These are phyloP conservation scores for Sebastes minor DNA, from an alignment of 2,797 vertebrate genomes.

Conservation along the genomic window DNA sequence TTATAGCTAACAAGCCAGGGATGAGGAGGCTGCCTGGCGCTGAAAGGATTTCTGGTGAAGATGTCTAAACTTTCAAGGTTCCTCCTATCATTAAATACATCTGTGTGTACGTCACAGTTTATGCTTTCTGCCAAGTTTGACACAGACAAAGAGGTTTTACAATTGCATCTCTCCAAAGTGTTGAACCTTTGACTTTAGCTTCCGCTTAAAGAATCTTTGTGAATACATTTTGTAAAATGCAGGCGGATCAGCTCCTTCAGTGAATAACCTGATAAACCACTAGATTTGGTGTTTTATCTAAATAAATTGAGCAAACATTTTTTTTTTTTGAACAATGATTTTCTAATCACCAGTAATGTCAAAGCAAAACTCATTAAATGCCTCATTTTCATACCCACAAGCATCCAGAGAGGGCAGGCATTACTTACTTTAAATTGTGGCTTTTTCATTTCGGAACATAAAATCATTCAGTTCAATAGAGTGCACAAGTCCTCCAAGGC, in stretches of 20 bases:
- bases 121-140: background rate
- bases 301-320: background rate
- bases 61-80: background rate
- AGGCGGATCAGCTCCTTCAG: background rate
- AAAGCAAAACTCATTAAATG: slow-evolving; percentile 15
- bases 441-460: slow-evolving; percentile 41
- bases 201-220: background rate
- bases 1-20: background rate
- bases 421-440: slow-evolving; percentile 18
- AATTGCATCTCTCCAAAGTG: background rate
- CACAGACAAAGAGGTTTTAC: background rate
- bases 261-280: background rate
- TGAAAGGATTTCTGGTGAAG: background rate
- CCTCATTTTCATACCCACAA: slow-evolving; percentile 8
- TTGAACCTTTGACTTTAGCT: slow-evolving; percentile 1
- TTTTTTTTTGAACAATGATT: slow-evolving; percentile 12
- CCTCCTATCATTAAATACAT: background rate
- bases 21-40: background rate
- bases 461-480: slow-evolving; percentile 47
- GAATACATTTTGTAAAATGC: background rate
- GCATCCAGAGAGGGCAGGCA: background rate
- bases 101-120: background rate
- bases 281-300: background rate
- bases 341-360: slow-evolving; percentile 21
- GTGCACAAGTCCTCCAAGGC: slow-evolving; percentile 25